Conservation (phyloP, 2,113 vertebrate genomes). For the Macquaria ambigua region DNA sequence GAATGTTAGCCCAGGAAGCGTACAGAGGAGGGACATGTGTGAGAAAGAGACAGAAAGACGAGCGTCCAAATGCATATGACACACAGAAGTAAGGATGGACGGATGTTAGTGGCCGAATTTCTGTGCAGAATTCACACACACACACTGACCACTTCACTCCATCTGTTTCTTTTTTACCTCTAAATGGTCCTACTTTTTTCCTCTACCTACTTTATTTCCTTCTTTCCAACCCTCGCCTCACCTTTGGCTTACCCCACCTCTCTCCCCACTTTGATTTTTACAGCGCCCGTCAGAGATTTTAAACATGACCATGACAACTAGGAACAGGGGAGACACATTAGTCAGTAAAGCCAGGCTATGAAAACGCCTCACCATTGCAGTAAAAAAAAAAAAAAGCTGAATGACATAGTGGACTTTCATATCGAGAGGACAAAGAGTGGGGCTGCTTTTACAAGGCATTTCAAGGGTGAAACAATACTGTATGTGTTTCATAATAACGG, state of each 20-base stretch:
- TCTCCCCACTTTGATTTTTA: conserved; percentile 47
- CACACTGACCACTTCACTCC: conserved; percentile 9
- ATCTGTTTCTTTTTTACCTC: conserved; percentile 42
- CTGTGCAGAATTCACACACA: conserved; percentile 12
- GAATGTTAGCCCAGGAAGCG: conserved; percentile 60
- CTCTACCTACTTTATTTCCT: conserved; percentile 13
- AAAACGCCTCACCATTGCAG: conserved; percentile 44
- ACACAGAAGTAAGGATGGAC: not conserved
- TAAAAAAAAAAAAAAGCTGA: conserved; percentile 38
- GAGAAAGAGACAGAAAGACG: conserved; percentile 42
- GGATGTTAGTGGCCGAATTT: not conserved
- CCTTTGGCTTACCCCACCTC: conserved; percentile 53
- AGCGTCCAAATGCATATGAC: conserved; percentile 4
- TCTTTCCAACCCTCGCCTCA: conserved; percentile 17
- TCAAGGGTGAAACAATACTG: conserved; percentile 50
- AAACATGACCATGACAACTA: conserved; percentile 42
- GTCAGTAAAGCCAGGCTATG: conserved; percentile 52
- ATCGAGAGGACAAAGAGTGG: conserved; percentile 11
- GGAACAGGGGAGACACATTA: conserved; percentile 37
- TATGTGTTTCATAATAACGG: conserved; percentile 65
- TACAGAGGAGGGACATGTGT: conserved; percentile 36
- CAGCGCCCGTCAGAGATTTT: conserved; percentile 36
- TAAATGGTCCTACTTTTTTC: not conserved
- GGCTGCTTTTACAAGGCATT: conserved; percentile 41
- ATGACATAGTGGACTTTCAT: conserved; percentile 42